A percentile compares a stretch with the other conserved stretches of the same genome.
phyloP scores from a whole-genome alignment of 2,113 vertebrate species.

The Aspiorhynchus laticeps region DNA sequence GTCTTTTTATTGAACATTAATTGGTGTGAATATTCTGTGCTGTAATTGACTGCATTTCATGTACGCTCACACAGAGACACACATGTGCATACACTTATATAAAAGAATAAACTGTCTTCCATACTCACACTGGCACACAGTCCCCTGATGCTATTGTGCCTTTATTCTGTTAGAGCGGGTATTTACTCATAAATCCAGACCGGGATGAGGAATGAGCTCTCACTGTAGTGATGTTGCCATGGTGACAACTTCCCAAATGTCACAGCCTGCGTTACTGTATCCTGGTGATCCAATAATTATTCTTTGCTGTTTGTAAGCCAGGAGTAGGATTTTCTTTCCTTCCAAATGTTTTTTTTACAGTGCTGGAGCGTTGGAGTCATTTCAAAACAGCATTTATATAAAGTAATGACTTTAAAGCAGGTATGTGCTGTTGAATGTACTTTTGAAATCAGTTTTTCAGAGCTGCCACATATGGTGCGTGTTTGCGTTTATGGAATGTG shows the following conservation, averaged over 20 bases:
- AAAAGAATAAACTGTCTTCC: constrained; percentile 22
- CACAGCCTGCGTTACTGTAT: constrained; percentile 56
- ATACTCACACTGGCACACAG: background rate
- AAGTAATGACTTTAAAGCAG: background rate
- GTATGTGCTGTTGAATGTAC: background rate
- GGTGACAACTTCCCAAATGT: constrained; percentile 60
- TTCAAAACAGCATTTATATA: background rate
- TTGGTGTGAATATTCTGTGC: constrained; percentile 7
- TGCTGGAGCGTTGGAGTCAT: background rate
- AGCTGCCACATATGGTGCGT: constrained; percentile 2
- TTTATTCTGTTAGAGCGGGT: constrained; percentile 46
- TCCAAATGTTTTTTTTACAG: constrained; percentile 35
- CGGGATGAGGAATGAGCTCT: constrained; percentile 49
- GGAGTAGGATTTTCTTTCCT: constrained; percentile 43
- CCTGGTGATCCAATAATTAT: constrained; percentile 58
- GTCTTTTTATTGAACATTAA: constrained; percentile 17
- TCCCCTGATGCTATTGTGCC: constrained; percentile 30
- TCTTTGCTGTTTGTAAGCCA: constrained; percentile 40
- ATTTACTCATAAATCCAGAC: constrained; percentile 56
- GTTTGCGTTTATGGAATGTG: constrained; percentile 28
- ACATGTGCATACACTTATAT: constrained; percentile 9
- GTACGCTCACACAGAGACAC: background rate
- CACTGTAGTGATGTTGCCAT: constrained; percentile 53
- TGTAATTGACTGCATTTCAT: background rate
- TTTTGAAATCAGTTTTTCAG: constrained; percentile 31